Percentiles rank a stretch among this genome's conserved stretches.
Evolutionary conservation across 1,140 invertebrate species (phyloP).

Genomic region (Tribolium madens): DNA sequence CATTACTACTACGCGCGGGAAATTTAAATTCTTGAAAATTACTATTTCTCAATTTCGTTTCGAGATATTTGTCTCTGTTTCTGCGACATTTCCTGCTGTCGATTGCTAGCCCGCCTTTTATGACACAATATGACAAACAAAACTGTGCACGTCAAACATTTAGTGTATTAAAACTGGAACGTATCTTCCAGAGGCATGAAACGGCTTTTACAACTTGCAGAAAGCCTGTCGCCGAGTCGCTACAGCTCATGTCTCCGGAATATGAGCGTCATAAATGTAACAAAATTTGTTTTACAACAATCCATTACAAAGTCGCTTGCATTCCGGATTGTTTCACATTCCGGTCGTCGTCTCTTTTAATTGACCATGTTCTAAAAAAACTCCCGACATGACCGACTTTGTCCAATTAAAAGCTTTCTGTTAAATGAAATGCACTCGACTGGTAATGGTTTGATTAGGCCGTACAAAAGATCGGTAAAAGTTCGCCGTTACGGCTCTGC

Average conservation of each 20-base stretch:
- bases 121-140: neutral
- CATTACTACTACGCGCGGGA: neutral
- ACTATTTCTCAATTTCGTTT: no score
- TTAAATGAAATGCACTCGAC: constrained; percentile 40
- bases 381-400: neutral
- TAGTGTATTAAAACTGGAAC: constrained; percentile 13
- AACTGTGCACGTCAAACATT: constrained; percentile 10
- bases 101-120: neutral
- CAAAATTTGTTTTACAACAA: constrained; percentile 40
- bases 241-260: constrained; percentile 20
- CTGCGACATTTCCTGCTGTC: neutral
- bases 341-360: neutral
- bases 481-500: constrained; percentile 7
- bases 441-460: constrained; percentile 40
- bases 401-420: constrained; percentile 33
- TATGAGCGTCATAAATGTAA: constrained; percentile 42
- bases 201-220: constrained; percentile 33
- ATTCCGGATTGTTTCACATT: constrained; percentile 3
- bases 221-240: constrained; percentile 28
- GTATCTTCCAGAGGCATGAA: constrained; percentile 4
- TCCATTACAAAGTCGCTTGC: neutral
- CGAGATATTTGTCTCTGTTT: neutral
- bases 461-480: constrained; percentile 25
- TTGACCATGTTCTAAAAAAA: constrained; percentile 8
- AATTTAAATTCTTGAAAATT: neutral